Conservation (phyloP, 2,888 invertebrate species). For the Herminia tarsipennalis region DNA sequence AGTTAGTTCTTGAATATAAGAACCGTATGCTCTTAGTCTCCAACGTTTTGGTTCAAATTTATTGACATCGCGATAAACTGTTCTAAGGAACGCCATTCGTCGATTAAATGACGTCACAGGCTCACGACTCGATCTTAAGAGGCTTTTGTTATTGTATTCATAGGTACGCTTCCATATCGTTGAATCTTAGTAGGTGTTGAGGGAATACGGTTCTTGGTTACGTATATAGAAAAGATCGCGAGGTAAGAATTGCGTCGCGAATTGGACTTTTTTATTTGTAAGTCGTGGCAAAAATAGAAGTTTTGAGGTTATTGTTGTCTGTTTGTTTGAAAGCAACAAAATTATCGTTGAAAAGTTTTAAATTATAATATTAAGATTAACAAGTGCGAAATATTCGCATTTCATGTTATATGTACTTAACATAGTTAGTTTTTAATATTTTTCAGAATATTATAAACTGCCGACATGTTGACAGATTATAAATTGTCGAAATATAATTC, state of each 20-base stretch:
- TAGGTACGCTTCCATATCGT: conserved; percentile 21
- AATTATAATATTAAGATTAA: too few species aligned
- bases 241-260: neutral
- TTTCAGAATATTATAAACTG: too few species aligned
- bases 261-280: too few species aligned
- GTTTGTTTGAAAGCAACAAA: too few species aligned
- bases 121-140: conserved; percentile 51
- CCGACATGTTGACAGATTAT: too few species aligned
- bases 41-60: conserved; percentile 67
- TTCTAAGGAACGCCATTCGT: conserved; percentile 66
- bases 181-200: conserved; percentile 7
- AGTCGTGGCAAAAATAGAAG: too few species aligned
- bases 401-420: too few species aligned
- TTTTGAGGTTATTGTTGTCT: too few species aligned
- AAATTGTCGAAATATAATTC: too few species aligned
- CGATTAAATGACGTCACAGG: conserved; percentile 60
- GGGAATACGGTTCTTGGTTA: neutral
- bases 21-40: conserved; percentile 57
- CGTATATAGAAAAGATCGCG: neutral
- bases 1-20: conserved; percentile 58
- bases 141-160: conserved; percentile 53
- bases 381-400: too few species aligned
- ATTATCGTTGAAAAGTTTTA: too few species aligned
- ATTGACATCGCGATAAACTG: conserved; percentile 77
- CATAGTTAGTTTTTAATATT: too few species aligned